Evolutionary conservation across 2,113 vertebrate genomes (phyloP), one percentile per base, ranked within the genome.

Genomic region (Pungitius pungitius): DNA sequence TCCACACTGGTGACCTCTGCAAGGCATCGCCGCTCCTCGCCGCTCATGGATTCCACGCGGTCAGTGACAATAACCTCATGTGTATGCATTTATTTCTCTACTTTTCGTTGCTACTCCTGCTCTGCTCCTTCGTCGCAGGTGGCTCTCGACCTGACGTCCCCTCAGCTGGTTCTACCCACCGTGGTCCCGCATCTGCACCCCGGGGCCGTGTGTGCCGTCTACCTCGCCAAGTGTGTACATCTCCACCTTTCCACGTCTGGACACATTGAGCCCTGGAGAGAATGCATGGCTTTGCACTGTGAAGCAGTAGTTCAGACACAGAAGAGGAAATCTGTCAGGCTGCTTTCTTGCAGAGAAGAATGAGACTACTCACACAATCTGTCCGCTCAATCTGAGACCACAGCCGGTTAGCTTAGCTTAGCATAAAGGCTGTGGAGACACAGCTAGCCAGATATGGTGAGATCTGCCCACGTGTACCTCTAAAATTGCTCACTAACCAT

Each of bases 171-270:
- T 73, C 91, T 98, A 72, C 90, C 93, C 65, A 73, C 87, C 6
- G 84, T 96, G 68, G 78, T 91, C 45, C 89, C 90, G 67, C 90
- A 90, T 80, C 94, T 98, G 78, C 95, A 97, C 81, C 80, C 90
- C 0, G 96, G 97, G 52, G 96, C 92, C 0, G 89, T 97, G 17
- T 98, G 96, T 14, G 91, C 93, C 3, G 90, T 96, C 49, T 98
- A 98, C 89, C 86, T 97, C 64, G 94, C 95, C 51, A 98, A 97
- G 97, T 98, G 89, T 90, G 96, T 96, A 54, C 22, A 77, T 24
- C 24, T 33, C 0, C 4, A 20, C 13, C 30, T 54, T n/a, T n/a
- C n/a, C n/a, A n/a, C n/a, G 18, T 30, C 43, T 54, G 27, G 11
- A 42, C 13, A 20, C 49, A 6, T 4, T n/a, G 17, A 42, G n/a